Evolutionary conservation across 1,140 invertebrate genomes (phyloP).

Genomic region (Diorhabda elongata): DNA sequence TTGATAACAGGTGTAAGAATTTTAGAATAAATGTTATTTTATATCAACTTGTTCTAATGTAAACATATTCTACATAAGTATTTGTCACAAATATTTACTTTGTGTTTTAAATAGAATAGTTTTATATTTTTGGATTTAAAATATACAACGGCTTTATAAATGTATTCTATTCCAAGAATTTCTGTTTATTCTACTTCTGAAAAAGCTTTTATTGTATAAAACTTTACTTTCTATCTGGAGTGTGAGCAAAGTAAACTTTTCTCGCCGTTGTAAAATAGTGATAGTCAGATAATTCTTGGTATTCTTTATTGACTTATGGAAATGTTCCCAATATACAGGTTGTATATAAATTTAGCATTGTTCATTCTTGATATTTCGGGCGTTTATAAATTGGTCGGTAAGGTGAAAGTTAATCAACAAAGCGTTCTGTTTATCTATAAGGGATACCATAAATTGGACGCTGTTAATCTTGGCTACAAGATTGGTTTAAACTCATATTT

Average conservation of each 20-base stretch:
- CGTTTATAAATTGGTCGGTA: too few species aligned
- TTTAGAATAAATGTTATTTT: slow-evolving; percentile 10
- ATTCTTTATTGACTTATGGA: too few species aligned
- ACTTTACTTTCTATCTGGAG: background rate
- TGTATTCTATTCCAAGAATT: background rate
- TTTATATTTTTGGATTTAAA: background rate
- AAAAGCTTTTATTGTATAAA: background rate
- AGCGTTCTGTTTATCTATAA: too few species aligned
- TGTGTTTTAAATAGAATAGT: background rate
- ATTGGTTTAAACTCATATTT: too few species aligned
- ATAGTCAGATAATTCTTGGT: too few species aligned
- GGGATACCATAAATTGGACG: too few species aligned
- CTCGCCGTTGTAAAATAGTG: background rate
- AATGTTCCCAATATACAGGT: too few species aligned
- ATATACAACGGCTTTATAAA: background rate
- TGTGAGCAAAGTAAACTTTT: background rate
- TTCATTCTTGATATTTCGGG: too few species aligned
- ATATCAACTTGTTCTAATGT: slow-evolving; percentile 3
- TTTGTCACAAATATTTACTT: background rate
- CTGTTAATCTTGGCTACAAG: too few species aligned
- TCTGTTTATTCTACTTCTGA: background rate
- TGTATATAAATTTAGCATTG: too few species aligned
- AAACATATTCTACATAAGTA: background rate
- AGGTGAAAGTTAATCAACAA: too few species aligned
- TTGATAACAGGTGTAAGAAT: slow-evolving; percentile 10